Conservation (phyloP, 92 coral and sea anemone species). For the Epizoanthus illoricatus region DNA sequence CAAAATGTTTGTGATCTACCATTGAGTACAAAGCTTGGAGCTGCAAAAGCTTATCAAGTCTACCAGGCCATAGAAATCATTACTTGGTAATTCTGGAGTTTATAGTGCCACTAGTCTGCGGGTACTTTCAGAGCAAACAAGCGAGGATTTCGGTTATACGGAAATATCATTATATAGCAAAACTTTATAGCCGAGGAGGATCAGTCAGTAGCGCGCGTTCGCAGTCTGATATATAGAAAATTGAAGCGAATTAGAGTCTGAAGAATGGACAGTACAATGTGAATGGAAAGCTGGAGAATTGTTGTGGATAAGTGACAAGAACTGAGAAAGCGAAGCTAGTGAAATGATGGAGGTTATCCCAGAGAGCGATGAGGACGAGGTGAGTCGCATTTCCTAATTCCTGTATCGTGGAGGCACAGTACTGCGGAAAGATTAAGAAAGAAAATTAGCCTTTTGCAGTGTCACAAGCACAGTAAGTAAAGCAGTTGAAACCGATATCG, state of each 20-base stretch:
- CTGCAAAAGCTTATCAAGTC: neutral
- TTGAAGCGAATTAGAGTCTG: neutral
- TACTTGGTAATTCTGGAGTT: neutral
- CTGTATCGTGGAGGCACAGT: constrained; percentile 8
- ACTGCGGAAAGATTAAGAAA: constrained; percentile 21
- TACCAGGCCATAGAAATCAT: too few relatives aligned
- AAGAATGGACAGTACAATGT: neutral
- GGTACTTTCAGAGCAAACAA: constrained; percentile 1
- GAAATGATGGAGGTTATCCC: constrained; percentile 39
- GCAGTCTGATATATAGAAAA: neutral
- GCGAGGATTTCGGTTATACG: neutral
- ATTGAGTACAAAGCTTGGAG: neutral
- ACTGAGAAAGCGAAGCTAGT: neutral
- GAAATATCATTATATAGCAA: neutral
- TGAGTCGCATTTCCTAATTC: constrained; percentile 31
- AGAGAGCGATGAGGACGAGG: constrained; percentile 31
- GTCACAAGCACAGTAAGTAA: neutral
- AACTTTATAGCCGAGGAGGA: neutral
- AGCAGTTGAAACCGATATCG: too few relatives aligned
- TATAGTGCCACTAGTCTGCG: neutral
- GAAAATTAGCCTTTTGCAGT: neutral
- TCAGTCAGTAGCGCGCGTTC: neutral
- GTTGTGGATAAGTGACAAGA: neutral
- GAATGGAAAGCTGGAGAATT: neutral
- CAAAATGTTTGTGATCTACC: too few relatives aligned